Conservation (phyloP, 2,888 invertebrate species). For the Minunthozetes semirufus region DNA sequence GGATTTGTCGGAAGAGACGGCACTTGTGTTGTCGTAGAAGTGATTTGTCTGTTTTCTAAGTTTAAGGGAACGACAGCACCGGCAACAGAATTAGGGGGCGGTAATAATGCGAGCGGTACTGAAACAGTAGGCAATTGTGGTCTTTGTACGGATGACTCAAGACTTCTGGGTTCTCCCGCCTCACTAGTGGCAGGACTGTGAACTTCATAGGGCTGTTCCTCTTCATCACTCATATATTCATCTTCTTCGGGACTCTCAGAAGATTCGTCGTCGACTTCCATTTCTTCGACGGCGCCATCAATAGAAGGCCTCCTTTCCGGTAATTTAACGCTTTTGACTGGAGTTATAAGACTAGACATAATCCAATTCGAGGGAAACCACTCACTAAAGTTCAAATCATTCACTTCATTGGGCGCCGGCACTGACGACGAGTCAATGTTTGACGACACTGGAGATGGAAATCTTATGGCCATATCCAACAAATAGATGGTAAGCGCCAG, state of each 20-base stretch:
- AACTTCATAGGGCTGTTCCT: constrained; percentile 39
- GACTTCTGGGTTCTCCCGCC: constrained; percentile 11
- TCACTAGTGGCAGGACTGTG: constrained; percentile 28
- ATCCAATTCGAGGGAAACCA: constrained; percentile 49
- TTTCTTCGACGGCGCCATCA: constrained; percentile 47
- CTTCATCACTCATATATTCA: constrained; percentile 40
- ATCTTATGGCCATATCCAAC: constrained; percentile 69
- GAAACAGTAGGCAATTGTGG: constrained; percentile 42
- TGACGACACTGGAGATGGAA: constrained; percentile 41
- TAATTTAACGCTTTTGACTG: constrained; percentile 35
- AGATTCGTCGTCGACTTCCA: constrained; percentile 58
- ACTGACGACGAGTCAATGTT: neutral
- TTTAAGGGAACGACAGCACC: constrained; percentile 26
- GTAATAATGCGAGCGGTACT: constrained; percentile 39
- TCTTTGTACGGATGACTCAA: constrained; percentile 30
- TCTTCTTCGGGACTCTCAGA: constrained; percentile 36
- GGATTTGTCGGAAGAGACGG: neutral
- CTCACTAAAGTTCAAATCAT: constrained; percentile 47
- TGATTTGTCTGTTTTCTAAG: neutral
- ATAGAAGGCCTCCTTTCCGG: constrained; percentile 1
- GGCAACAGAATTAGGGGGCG: constrained; percentile 34
- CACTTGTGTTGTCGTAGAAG: too few species aligned
- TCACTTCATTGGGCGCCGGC: constrained; percentile 42
- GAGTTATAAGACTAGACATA: constrained; percentile 39
- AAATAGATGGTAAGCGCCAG: constrained; percentile 78